A percentile compares a stretch with the other conserved stretches of the same genome.
phyloP scores from a whole-genome alignment of 2,888 invertebrate genomes.

The Pheosia tremula region DNA sequence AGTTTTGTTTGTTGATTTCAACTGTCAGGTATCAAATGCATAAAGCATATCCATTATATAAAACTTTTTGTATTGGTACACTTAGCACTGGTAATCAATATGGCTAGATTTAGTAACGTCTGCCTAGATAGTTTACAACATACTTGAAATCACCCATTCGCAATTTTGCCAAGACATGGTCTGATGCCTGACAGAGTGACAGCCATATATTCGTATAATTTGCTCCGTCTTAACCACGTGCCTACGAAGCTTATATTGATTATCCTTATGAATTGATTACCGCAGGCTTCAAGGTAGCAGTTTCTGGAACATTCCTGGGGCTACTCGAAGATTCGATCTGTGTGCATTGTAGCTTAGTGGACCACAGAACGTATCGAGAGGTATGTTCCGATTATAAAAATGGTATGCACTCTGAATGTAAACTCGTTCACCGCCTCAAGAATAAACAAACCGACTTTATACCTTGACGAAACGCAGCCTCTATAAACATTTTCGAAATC shows the following conservation, averaged over 20 bases:
- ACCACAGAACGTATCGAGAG: no score
- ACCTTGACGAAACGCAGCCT: not conserved
- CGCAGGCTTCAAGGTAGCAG: not conserved
- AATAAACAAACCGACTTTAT: constrained; percentile 8
- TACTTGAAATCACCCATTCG: not conserved
- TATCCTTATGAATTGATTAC: not conserved
- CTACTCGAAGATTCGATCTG: not conserved
- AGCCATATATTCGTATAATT: not conserved
- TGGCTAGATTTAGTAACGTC: not conserved
- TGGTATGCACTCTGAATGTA: not conserved
- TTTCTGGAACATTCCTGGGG: not conserved
- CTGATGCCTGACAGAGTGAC: no score
- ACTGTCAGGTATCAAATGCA: constrained; percentile 15
- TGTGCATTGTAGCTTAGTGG: no score
- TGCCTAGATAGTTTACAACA: not conserved
- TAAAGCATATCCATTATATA: not conserved
- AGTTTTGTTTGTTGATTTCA: constrained; percentile 24
- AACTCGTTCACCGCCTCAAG: not conserved
- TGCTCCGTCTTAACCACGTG: not conserved
- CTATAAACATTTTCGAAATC: constrained; percentile 12
- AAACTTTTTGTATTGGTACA: not conserved
- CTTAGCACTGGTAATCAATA: not conserved
- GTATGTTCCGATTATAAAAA: no score
- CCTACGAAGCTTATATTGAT: not conserved
- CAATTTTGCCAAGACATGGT: not conserved